Evolutionary conservation across 1,140 invertebrate species (phyloP), one percentile per base, ranked within the genome.

Genomic region (Leptonema lineaticorne): DNA sequence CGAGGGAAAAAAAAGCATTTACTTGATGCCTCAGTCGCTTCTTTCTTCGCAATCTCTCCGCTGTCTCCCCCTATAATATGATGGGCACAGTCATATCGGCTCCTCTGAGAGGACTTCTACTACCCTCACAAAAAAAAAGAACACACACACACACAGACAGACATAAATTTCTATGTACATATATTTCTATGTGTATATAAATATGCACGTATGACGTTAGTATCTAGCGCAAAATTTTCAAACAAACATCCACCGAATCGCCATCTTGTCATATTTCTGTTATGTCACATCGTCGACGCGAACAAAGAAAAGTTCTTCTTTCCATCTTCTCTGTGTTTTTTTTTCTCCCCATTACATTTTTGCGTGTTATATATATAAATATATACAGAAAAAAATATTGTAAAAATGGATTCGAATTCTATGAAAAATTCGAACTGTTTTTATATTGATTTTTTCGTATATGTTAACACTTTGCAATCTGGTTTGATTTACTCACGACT

Each of bases 11-110:
- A 73, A 70, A 69, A 68, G 68, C 71, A 69, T 70, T 73, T 73
- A 73, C 68, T 73, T 70, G 63, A 73, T 73, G 68, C 68, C 59
- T 65, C 68, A 67, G 66, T 73, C 71, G 68, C 65, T 73, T 73
- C 71, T 73, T 73, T 73, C 71, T 73, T 73, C 71, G 68, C 68
- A 69, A 72, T 72, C 68, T 72, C 68, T 67, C 67, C 71, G 62
- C 62, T 64, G 62, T 64, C 62, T 64, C 62, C 62, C 62, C 62
- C 62, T 28, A 50, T 64, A 64, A 64, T 64, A 64, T 64, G 62
- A 64, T 64, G 62, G 62, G 62, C 62, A 64, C 62, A 64, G 62
- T 64, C 62, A 64, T 64, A 64, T 66, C 64, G 50, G 53, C 53
- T 46, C 64, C 50, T 14, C 30, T 22, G 57, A 59, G 57, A 59